Conservation (phyloP, 1,140 invertebrate species). For the Nomia melanderi region DNA sequence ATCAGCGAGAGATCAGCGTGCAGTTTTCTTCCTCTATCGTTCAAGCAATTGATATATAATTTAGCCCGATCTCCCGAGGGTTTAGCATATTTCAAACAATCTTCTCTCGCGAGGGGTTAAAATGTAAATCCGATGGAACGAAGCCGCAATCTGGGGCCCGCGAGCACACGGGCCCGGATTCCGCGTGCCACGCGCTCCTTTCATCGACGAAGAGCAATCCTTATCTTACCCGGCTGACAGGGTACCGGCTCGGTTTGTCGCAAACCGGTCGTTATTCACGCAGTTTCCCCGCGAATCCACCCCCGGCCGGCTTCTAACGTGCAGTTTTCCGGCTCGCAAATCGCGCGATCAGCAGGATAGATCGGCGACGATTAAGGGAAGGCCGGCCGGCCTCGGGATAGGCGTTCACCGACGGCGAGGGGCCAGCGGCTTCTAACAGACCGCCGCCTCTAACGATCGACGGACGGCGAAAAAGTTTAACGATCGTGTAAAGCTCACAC, state of each 20-base stretch:
- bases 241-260: not conserved
- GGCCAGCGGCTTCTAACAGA: slow-evolving; percentile 11
- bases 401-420: slow-evolving; percentile 28
- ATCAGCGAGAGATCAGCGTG: too few species aligned
- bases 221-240: not conserved
- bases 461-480: slow-evolving; percentile 68
- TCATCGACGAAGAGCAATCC: slow-evolving; percentile 13
- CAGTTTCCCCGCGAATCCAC: slow-evolving; percentile 26
- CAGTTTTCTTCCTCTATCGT: too few species aligned
- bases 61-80: too few species aligned
- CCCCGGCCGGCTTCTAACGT: not conserved
- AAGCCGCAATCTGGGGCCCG: too few species aligned
- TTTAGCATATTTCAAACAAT: too few species aligned
- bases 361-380: slow-evolving; percentile 30
- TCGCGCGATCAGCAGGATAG: slow-evolving; percentile 29
- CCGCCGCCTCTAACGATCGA: slow-evolving; percentile 66
- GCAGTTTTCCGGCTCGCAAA: not conserved
- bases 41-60: too few species aligned
- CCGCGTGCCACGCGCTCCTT: slow-evolving; percentile 9
- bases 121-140: too few species aligned
- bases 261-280: slow-evolving; percentile 40
- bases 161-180: not conserved
- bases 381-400: not conserved
- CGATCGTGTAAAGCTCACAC: slow-evolving; percentile 66
- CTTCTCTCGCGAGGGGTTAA: too few species aligned